Base-by-base conservation (phyloP, 2,113 vertebrate species). In the Colaptes auratus region DNA sequence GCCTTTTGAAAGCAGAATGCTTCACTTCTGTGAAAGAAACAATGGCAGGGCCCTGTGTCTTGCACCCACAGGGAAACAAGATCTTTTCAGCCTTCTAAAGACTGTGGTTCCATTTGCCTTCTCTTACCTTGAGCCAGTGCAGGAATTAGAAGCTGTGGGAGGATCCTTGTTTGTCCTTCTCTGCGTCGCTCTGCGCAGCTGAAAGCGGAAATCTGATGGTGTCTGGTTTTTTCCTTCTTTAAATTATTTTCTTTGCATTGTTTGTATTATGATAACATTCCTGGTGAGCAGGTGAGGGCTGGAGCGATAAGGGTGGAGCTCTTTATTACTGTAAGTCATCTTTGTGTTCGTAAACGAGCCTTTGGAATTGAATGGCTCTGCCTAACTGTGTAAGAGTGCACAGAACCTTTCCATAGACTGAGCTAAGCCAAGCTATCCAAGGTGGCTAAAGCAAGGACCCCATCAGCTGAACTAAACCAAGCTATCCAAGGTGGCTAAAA, bases 251-350 rank as follows among this genome's bases (percentile, higher is more conserved):
- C 23, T 46, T 72, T 33, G 44, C 5, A 24, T 82, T 96, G 86
- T 96, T 95, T 96, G 80, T 69, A 81, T 77, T 92, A 44, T 13
- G 90, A 94, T 92, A 95, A 94, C 80, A 30, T 83, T 73, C 63
- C 66, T 1, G 1, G 56, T 8, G 4, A 88, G 91, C 94, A 95
- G 91, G 95, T 95, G 91, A 97, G 58, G 1, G 3, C 85, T 95
- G 85, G 85, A 83, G 95, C 31, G 4, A 76, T 10, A 18, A 75
- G 89, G 95, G 91, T 82, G 95, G 72, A 94, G 59, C 46, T 92
- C 46, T 95, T 96, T 93, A 95, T 96, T 89, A 48, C 91, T 30
- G 1, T 63, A 92, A 94, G 78, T 88, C 85, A 78, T 81, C 75
- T 75, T 81, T 93, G 63, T 7, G 72, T n/a, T 92, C 58, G 53